Percentiles rank a stretch among this genome's conserved stretches.
These are phyloP conservation scores for Mustelus asterias DNA, from an alignment of 2,113 vertebrate genomes.

Conservation along the genomic window DNA sequence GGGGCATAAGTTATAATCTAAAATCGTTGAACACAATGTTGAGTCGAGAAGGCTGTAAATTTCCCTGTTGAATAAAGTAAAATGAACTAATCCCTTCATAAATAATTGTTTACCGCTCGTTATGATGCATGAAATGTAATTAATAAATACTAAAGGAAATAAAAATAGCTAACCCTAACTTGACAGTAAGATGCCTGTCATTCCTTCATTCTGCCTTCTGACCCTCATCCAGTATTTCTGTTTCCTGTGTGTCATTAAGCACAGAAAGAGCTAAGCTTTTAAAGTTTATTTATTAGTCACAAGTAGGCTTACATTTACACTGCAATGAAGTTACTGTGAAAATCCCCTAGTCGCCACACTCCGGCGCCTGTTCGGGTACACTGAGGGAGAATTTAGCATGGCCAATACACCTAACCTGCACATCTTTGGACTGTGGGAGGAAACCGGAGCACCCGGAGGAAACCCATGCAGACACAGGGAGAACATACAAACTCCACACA, in stretches of 20 bases:
- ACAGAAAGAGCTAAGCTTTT: background rate
- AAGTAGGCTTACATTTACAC: too few species aligned
- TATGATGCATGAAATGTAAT: background rate
- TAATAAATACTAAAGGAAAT: background rate
- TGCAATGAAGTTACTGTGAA: too few species aligned
- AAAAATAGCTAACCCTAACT: background rate
- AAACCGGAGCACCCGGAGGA: too few species aligned
- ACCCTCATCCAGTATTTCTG: background rate
- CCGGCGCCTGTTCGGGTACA: too few species aligned
- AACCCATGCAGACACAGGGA: too few species aligned
- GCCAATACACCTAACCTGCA: too few species aligned
- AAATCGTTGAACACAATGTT: background rate
- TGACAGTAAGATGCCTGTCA: background rate
- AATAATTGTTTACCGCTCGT: background rate
- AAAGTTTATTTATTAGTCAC: too few species aligned
- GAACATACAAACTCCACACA: too few species aligned
- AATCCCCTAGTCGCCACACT: too few species aligned
- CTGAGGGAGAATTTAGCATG: too few species aligned
- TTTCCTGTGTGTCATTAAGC: background rate
- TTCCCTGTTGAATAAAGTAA: background rate
- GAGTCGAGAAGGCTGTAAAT: background rate
- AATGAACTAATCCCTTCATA: background rate
- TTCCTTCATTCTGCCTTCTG: background rate
- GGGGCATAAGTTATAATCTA: background rate
- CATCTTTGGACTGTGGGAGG: too few species aligned